Evolutionary conservation across 2,888 invertebrate species (phyloP).

Genomic region (Perizoma affinitatum): DNA sequence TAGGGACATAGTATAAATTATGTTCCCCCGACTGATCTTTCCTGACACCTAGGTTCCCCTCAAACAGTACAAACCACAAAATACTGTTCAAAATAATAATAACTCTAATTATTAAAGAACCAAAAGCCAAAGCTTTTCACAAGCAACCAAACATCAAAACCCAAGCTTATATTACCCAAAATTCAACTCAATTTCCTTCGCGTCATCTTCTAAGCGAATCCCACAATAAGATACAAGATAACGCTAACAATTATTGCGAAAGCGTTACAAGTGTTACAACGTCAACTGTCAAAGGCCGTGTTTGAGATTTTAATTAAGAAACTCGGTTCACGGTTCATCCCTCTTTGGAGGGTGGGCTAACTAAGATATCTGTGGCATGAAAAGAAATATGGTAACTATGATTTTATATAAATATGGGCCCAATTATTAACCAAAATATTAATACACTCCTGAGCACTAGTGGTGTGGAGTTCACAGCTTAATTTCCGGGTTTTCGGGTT

Average conservation of each 20-base stretch:
- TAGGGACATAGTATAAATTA: too few species aligned
- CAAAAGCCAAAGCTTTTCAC: too few species aligned
- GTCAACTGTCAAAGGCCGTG: conserved; percentile 62
- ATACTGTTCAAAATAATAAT: too few species aligned
- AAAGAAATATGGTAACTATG: conserved; percentile 3
- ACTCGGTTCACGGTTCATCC: conserved; percentile 60
- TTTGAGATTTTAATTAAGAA: conserved; percentile 68
- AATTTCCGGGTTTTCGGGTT: too few species aligned
- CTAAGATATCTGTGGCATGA: conserved; percentile 8
- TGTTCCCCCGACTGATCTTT: too few species aligned
- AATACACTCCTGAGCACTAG: too few species aligned
- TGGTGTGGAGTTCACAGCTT: too few species aligned
- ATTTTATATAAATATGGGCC: conserved; percentile 1
- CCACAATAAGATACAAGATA: conserved; percentile 57
- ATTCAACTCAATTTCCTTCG: conserved; percentile 38
- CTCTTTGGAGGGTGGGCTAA: conserved; percentile 29
- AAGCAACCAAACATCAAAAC: conserved; percentile 8
- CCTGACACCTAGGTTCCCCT: too few species aligned
- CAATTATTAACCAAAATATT: neutral
- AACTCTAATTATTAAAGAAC: too few species aligned
- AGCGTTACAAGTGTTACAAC: conserved; percentile 61
- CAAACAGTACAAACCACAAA: too few species aligned
- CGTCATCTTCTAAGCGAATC: conserved; percentile 24
- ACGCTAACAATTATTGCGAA: conserved; percentile 61
- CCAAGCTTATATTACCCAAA: conserved; percentile 25